These are phyloP conservation scores for Acrocyrtus sp. DNA, from an alignment of 2,888 invertebrate genomes.

Conservation along the genomic window DNA sequence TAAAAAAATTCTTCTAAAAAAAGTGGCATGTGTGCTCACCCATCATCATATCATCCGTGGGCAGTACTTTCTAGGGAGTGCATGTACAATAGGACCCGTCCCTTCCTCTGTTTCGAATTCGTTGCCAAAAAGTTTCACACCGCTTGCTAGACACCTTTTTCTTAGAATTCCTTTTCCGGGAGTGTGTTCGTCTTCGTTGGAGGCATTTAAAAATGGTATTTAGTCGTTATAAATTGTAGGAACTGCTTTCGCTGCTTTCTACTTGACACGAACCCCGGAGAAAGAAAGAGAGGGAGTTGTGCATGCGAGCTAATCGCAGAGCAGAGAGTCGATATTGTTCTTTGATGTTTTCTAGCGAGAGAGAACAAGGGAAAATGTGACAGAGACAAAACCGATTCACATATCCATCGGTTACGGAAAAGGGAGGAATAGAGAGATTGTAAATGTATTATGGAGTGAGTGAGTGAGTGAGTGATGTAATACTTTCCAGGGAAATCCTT, in stretches of 20 bases:
- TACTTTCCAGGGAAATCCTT: constrained; percentile 7
- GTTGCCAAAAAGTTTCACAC: background rate
- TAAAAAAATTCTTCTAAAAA: constrained; percentile 16
- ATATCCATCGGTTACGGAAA: background rate
- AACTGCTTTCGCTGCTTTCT: no score
- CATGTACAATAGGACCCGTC: no score
- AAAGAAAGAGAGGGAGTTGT: background rate
- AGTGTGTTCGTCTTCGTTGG: no score
- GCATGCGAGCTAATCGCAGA: background rate
- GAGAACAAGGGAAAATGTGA: constrained; percentile 3
- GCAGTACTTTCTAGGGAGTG: background rate
- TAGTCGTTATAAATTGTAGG: background rate
- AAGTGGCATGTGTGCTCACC: background rate
- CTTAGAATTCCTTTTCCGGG: no score
- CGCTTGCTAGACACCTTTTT: no score
- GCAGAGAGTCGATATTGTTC: background rate
- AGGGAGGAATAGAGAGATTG: background rate
- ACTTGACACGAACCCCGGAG: no score
- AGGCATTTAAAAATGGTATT: background rate
- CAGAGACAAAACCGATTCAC: constrained; percentile 23
- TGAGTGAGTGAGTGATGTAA: background rate
- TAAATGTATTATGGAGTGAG: background rate
- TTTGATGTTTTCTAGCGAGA: background rate
- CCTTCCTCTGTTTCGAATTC: no score
- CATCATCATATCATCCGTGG: background rate